These are phyloP conservation scores for Isotomurus palustris DNA, from an alignment of 2,888 invertebrate genomes.

Conservation along the genomic window DNA sequence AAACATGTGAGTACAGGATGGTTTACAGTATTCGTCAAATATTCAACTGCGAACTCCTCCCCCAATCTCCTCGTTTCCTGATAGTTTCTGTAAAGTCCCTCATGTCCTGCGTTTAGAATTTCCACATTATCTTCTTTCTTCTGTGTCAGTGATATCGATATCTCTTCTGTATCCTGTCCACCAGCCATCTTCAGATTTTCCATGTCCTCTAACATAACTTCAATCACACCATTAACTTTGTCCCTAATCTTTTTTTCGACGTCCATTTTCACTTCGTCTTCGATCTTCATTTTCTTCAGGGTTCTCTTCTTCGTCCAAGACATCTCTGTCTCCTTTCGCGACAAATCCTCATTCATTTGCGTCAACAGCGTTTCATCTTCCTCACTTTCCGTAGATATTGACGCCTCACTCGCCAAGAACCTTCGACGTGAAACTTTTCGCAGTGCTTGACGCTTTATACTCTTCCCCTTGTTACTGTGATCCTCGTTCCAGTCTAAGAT, in stretches of 20 bases:
- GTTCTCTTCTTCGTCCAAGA: neutral
- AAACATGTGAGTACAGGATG: constrained; percentile 41
- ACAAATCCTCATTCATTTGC: no score
- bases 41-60: constrained; percentile 36
- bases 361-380: no score
- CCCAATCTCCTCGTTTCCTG: neutral
- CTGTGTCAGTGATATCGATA: neutral
- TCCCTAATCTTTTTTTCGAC: neutral
- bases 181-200: neutral
- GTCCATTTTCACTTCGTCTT: neutral
- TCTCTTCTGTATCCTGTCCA: neutral
- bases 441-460: no score
- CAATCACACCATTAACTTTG: neutral
- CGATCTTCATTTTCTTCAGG: neutral
- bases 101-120: neutral
- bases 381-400: no score
- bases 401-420: no score
- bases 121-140: neutral
- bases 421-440: no score
- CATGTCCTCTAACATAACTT: neutral
- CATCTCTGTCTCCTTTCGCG: neutral
- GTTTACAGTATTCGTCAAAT: constrained; percentile 21
- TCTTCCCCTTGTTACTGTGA: no score
- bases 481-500: no score
- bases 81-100: neutral